Percentiles rank a stretch among this genome's conserved stretches.
Evolutionary conservation across 1,140 invertebrate genomes (phyloP).

Genomic region (Lasioglossum baleicum): DNA sequence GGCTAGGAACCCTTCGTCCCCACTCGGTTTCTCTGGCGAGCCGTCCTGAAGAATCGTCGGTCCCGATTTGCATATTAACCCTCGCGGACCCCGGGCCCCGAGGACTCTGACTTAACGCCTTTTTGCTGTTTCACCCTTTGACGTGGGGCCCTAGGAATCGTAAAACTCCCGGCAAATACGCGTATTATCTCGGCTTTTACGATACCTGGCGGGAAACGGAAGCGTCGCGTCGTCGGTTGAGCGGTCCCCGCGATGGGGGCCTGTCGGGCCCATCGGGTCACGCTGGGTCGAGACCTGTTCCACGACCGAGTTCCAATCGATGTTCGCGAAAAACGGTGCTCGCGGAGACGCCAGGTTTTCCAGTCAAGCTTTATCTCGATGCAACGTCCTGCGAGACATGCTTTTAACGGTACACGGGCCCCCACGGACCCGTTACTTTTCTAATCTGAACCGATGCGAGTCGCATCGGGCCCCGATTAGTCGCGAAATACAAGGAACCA

Average conservation of each 20-base stretch:
- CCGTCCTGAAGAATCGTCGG: constrained; percentile 8
- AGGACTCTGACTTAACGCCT: constrained; percentile 76
- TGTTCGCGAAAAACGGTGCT: neutral
- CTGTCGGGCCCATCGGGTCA: constrained; percentile 6
- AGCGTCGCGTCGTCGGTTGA: constrained; percentile 19
- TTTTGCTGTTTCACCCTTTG: constrained; percentile 66
- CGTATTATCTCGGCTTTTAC: constrained; percentile 31
- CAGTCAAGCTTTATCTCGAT: constrained; percentile 46
- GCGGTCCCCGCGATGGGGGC: constrained; percentile 8
- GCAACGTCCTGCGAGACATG: constrained; percentile 32
- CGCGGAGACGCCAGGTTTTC: neutral
- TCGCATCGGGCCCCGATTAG: constrained; percentile 48
- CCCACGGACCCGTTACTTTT: constrained; percentile 55
- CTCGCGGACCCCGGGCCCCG: constrained; percentile 40
- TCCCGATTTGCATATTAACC: constrained; percentile 74
- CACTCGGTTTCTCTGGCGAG: neutral
- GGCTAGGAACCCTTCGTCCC: constrained; percentile 6
- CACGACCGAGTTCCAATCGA: neutral
- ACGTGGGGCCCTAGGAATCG: constrained; percentile 26
- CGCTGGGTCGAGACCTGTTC: constrained; percentile 3
- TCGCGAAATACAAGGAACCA: constrained; percentile 53
- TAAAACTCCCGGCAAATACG: constrained; percentile 49
- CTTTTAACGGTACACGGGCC: constrained; percentile 53
- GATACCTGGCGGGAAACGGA: constrained; percentile 23
- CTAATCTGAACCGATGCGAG: constrained; percentile 56